Percentiles rank a stretch among this genome's conserved stretches.
Conservation (phyloP, 2,113 vertebrate genomes). For the Sapayoa aenigma region DNA sequence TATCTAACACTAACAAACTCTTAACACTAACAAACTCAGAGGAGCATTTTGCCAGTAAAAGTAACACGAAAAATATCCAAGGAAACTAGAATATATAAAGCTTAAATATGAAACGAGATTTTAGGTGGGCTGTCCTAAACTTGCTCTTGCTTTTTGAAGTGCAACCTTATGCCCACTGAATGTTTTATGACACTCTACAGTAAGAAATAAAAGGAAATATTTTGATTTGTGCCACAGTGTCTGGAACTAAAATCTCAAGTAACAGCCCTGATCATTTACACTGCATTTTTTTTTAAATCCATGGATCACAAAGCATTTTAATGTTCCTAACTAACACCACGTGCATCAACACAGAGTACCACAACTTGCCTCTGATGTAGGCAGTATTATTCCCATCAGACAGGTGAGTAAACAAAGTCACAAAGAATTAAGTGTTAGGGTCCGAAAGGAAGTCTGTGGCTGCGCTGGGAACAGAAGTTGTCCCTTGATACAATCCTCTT, state of each 20-base stretch:
- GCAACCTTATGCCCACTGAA: neutral
- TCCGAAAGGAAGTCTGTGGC: conserved; percentile 54
- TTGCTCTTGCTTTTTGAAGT: neutral
- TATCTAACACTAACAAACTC: neutral
- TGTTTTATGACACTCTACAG: neutral
- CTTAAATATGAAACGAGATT: neutral
- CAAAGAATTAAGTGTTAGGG: conserved; percentile 59
- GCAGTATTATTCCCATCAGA: conserved; percentile 29
- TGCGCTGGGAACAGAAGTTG: conserved; percentile 39
- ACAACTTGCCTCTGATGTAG: conserved; percentile 39
- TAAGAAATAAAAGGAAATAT: conserved; percentile 16
- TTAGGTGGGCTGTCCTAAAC: neutral
- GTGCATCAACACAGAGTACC: conserved; percentile 34
- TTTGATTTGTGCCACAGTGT: conserved; percentile 22
- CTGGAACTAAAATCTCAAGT: conserved; percentile 19
- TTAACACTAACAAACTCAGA: neutral
- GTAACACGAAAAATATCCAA: neutral
- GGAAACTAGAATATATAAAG: neutral
- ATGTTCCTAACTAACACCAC: conserved; percentile 54
- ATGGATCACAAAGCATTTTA: conserved; percentile 55
- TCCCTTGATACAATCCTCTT: conserved; percentile 49
- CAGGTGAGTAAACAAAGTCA: conserved; percentile 66
- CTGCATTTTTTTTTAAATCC: neutral
- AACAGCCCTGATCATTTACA: conserved; percentile 16
- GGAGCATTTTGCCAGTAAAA: neutral